Percentiles rank a stretch among this genome's conserved stretches.
phyloP scores from a whole-genome alignment of 2,797 vertebrate species.

The Melopsittacus undulatus region DNA sequence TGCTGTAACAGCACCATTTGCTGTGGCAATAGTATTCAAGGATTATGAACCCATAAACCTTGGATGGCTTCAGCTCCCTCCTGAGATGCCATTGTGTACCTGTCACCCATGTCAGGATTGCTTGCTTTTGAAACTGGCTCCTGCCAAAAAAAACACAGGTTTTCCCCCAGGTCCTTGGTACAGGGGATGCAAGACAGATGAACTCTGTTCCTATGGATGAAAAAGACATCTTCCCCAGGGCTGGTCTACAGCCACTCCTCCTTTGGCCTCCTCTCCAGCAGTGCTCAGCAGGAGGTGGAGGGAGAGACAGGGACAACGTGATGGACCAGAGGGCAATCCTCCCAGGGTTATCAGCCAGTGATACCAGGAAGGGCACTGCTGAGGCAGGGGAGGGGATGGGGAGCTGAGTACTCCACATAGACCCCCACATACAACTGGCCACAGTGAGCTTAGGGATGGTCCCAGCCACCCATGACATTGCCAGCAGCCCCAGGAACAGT shows the following conservation, averaged over 20 bases:
- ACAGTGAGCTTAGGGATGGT: neutral
- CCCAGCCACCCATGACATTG: neutral
- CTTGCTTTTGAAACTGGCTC: neutral
- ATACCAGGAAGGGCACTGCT: neutral
- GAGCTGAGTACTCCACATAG: neutral
- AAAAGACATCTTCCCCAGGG: neutral
- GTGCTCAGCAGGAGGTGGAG: neutral
- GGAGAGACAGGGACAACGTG: accelerated
- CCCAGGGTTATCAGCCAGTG: neutral
- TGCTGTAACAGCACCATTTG: neutral
- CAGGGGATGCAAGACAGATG: neutral
- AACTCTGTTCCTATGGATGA: neutral
- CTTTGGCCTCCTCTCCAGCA: neutral
- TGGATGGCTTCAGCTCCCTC: neutral
- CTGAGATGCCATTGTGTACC: neutral
- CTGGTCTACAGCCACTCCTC: neutral
- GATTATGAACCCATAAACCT: accelerated
- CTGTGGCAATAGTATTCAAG: neutral
- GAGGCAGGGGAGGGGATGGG: neutral
- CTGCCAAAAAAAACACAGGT: neutral
- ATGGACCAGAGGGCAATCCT: neutral
- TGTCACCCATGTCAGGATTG: neutral
- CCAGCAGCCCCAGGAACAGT: neutral
- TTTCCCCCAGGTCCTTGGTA: neutral
- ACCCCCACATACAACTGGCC: neutral